Evolutionary conservation across 2,888 invertebrate species (phyloP), one percentile per base, ranked within the genome.

Genomic region (Subacronicta megacephala): DNA sequence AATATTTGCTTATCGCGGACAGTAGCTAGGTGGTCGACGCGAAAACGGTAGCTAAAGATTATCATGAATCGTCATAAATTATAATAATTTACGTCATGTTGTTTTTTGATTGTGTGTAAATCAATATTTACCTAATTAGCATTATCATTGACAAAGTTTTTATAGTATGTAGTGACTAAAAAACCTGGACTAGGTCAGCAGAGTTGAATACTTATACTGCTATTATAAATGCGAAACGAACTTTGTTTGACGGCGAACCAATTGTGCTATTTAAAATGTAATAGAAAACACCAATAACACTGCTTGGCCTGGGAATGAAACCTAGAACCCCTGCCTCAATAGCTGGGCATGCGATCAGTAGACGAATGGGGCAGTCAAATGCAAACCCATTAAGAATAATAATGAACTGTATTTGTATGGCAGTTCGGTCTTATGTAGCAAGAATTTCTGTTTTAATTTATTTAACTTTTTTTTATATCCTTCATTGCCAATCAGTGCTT

Each of bases 1-100:
- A 55, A 62, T 65, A 54, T 72, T 67, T 64, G 62, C 3, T 45
- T 53, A 41, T 44, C 20, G 46, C 35, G 38, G 16, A 16, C 61
- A 37, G 17, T 37, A 33, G 40, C 42, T 26, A 38, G 29, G 31
- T 33, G 20, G 40, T 35, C 20, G 18, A 33, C 57, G 37, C 37
- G 16, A 31, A 57, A 31, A 62, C 49, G 20, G 52, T 62, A 52
- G 46, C 58, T 40, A 41, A 29, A 36, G 15, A 7, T 35, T 35
- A 45, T 7, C 33, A 31, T 20, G 13, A 35, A 45, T 7, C 33
- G 36, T 20, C 15, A 35, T 16, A 31, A 31, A 31, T 31, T n/a
- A 23, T 15, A 38, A 15, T 37, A 1, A 18, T 29, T 37, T 18
- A 13, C 31, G 38, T 26, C 33, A 38, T n/a, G 12, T 10, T 31